Base-by-base conservation (phyloP, 2,888 invertebrate species). In the Campoplex capitator region DNA sequence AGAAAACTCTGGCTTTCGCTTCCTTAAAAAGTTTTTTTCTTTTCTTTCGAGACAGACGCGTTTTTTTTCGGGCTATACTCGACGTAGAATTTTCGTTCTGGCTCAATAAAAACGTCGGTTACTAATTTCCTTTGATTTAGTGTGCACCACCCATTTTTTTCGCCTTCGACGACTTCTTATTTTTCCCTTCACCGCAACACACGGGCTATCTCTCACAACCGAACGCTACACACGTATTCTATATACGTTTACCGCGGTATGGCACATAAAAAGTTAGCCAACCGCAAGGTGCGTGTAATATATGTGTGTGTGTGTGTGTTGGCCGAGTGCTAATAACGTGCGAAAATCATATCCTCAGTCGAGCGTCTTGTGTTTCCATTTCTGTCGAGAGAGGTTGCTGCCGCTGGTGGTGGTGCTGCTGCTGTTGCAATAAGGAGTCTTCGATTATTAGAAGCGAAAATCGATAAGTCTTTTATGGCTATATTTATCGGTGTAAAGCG, bases 381-480 rank as follows among this genome's bases (percentile, higher is more conserved):
- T 32, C 45, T 56, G 28, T 48, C 35, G 32, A 8, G 56, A 54
- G 28, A 28, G 32, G 67, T 42, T n/a, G 48, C 67, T 38, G n/a
- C 48, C 23, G 23, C 23, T 23, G 23, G 23, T 23, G n/a, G n/a
- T n/a, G n/a, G n/a, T 38, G 38, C 38, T 38, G 38, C 38, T 38
- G 38, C 58, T n/a, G 48, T 38, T 38, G 23, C 35, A 70, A 28
- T 18, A 35, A 48, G n/a, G 79, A 79, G 70, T 71, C 62, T 58
- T 73, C 48, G 67, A 62, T 71, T 71, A 79, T 79, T 77, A 80
- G 58, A 71, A 71, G 62, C 71, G 71, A 80, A 58, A 48, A 58
- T 80, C 80, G 71, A 80, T 80, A 71, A 71, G 80, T 80, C 80
- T 71, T 80, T 71, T 80, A 71, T 71, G 71, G 45, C 71, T 80